phyloP scores from a whole-genome alignment of 2,888 invertebrate genomes.

The Troilus luridus region DNA sequence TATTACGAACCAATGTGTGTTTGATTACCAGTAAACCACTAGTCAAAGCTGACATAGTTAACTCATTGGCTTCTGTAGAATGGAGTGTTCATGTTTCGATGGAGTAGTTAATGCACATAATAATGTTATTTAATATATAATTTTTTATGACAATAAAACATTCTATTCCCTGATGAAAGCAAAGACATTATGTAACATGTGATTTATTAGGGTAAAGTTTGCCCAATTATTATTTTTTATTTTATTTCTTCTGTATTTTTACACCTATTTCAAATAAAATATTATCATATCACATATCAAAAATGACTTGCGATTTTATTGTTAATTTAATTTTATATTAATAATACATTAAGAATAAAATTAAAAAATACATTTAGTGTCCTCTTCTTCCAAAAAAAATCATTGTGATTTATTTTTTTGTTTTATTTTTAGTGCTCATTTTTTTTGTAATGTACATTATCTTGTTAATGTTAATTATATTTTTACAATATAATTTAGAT shows the following conservation, averaged over 20 bases:
- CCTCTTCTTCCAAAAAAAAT: constrained; percentile 29
- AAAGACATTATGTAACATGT: constrained; percentile 54
- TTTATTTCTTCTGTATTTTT: constrained; percentile 48
- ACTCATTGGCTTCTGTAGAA: constrained; percentile 56
- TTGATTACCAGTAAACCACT: constrained; percentile 56
- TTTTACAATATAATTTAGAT: constrained; percentile 44
- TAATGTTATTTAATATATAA: constrained; percentile 52
- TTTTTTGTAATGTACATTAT: constrained; percentile 33
- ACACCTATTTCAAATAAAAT: background rate
- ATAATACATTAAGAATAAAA: background rate
- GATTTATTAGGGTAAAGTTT: constrained; percentile 33
- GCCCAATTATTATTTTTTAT: background rate
- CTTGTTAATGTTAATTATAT: constrained; percentile 37
- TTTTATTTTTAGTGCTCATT: constrained; percentile 47
- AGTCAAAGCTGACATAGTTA: constrained; percentile 54
- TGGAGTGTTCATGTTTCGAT: constrained; percentile 49
- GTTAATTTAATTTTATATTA: constrained; percentile 28
- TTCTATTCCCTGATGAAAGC: constrained; percentile 46
- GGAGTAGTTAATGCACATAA: constrained; percentile 48
- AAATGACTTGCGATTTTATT: constrained; percentile 29
- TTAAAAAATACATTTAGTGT: constrained; percentile 2
- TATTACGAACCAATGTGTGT: constrained; percentile 54
- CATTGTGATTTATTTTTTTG: constrained; percentile 49
- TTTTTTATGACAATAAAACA: constrained; percentile 58
- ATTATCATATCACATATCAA: constrained; percentile 57